A percentile compares a stretch with the other conserved stretches of the same genome.
Conservation (phyloP, 2,113 vertebrate species). For the Hymenochirus boettgeri region DNA sequence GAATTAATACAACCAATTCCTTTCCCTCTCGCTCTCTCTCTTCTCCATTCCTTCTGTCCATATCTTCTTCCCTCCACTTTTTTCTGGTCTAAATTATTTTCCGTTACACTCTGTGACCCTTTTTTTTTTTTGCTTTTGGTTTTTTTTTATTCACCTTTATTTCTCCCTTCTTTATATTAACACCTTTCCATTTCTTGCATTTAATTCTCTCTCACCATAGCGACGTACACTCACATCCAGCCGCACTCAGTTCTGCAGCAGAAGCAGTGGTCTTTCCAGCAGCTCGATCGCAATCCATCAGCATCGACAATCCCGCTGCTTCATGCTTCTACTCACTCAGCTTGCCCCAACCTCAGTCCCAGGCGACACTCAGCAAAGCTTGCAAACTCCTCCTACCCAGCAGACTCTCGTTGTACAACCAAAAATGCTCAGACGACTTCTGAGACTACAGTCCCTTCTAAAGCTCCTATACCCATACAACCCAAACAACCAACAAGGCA, state of each 20-base stretch:
- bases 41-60: not conserved
- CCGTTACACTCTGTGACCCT: too few relatives aligned
- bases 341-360: slow-evolving; percentile 65
- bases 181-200: too few relatives aligned
- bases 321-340: slow-evolving; percentile 77
- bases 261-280: slow-evolving; percentile 75
- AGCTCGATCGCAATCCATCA: slow-evolving; percentile 72
- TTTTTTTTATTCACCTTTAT: too few relatives aligned
- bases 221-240: slow-evolving; percentile 75
- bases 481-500: slow-evolving; percentile 71
- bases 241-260: slow-evolving; percentile 69
- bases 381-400: slow-evolving; percentile 58
- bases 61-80: too few relatives aligned
- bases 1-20: too few relatives aligned
- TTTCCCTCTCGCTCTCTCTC: not conserved
- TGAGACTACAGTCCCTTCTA: slow-evolving; percentile 53
- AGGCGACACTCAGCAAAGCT: slow-evolving; percentile 57
- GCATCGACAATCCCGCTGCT: slow-evolving; percentile 86
- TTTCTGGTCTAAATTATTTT: too few relatives aligned
- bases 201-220: slow-evolving; percentile 35
- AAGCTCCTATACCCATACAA: slow-evolving; percentile 82
- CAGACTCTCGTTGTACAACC: slow-evolving; percentile 95
- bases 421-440: slow-evolving; percentile 78
- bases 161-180: too few relatives aligned
- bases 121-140: too few relatives aligned